These are phyloP conservation scores for Catharus minimus DNA, from an alignment of 2,113 vertebrate species.

Conservation along the genomic window DNA sequence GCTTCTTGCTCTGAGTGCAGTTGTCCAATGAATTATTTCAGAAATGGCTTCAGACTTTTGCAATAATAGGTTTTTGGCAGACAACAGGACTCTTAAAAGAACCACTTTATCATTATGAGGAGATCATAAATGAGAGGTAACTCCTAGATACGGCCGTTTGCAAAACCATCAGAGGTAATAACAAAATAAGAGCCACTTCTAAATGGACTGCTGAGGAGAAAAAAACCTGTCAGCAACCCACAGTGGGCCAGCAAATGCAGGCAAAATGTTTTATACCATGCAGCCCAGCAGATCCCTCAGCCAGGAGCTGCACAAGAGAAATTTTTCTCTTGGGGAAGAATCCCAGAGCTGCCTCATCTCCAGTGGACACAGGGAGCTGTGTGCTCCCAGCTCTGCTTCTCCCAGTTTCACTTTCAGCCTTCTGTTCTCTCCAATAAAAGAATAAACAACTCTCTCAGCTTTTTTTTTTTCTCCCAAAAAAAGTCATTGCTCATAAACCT, in stretches of 20 bases:
- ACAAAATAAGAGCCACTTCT: conserved; percentile 9
- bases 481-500: not conserved
- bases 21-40: conserved; percentile 34
- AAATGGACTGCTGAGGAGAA: conserved; percentile 12
- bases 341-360: not conserved
- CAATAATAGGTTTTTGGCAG: conserved; percentile 50
- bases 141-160: not conserved
- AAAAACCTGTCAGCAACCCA: not conserved
- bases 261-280: not conserved
- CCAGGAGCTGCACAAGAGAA: not conserved
- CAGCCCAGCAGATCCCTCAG: not conserved
- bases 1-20: conserved; percentile 12
- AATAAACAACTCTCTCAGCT: not conserved
- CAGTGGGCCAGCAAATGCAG: not conserved
- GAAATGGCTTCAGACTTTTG: conserved; percentile 34
- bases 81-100: conserved; percentile 49
- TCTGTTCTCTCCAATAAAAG: not conserved
- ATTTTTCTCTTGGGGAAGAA: not conserved
- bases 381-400: not conserved
- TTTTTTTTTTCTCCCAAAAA: rapidly evolving
- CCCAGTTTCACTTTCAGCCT: conserved; percentile 3
- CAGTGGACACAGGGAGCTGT: not conserved
- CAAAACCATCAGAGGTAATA: conserved; percentile 37
- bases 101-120: conserved; percentile 44
- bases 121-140: conserved; percentile 54